Base-by-base conservation (phyloP, 1,140 invertebrate genomes). In the Trigoniulus corallinus region DNA sequence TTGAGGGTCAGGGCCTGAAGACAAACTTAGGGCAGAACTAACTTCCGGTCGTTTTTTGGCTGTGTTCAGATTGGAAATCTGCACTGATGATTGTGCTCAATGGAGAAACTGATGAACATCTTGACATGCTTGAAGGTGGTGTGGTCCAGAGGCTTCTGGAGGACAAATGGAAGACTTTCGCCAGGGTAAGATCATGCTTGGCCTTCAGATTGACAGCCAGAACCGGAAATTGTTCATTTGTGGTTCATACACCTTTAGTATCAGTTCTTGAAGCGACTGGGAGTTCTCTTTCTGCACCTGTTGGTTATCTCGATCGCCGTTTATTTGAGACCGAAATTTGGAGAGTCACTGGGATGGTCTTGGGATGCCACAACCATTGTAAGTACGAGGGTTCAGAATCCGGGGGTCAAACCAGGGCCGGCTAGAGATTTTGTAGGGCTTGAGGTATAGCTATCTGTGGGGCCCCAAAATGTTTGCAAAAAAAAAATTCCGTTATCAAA, bases 81-180 rank as follows among this genome's bases (percentile, higher is more conserved):
- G 93, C 94, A 1, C 70, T 98, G 23, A 96, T 97, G 67, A 96
- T 97, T 52, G 97, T 98, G 58, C 74, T 98, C 29, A 94, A 96
- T 63, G 94, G 94, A 52, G 88, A 65, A 25, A 96, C 95, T 65
- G 84, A 94, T 59, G 93, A 94, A 59, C 95, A 98, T 77, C 76
- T 98, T 64, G 89, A 97, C 63, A 98, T 98, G 94, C 71, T 98
- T 54, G 92, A 97, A 60, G 92, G 91, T 44, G 93, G 94, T 34
- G 96, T 98, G 46, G 96, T 98, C 64, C 88, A 96, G 65, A 78
- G 91, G 61, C 69, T 98, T 45, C 72, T 98, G 15, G 92, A 96
- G 69, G 94, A 98, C 70, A 98, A 98, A 69, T 98, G 95, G 95
- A 97, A 97, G 67, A 94, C 91, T 2, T 98, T 95, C 74, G 95